phyloP scores from a whole-genome alignment of 1,140 invertebrate genomes.

The Ooceraea biroi region DNA sequence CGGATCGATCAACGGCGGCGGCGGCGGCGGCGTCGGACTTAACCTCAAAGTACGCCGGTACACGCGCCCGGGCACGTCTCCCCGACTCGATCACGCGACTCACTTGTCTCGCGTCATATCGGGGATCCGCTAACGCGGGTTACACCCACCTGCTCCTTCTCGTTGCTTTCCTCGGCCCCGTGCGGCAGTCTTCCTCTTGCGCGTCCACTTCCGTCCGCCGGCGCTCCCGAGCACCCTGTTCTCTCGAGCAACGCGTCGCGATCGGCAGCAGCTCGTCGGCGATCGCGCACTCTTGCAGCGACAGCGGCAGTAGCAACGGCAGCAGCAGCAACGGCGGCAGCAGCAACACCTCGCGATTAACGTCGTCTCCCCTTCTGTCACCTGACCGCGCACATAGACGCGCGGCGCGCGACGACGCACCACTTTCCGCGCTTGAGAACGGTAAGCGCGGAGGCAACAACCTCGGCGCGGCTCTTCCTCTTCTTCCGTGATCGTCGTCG shows the following conservation, averaged over 20 bases:
- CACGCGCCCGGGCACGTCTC: slow-evolving; percentile 47
- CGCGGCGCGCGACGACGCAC: slow-evolving; percentile 3
- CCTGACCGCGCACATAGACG: slow-evolving; percentile 72
- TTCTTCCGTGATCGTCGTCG: slow-evolving; percentile 50
- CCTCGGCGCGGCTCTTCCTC: slow-evolving; percentile 2
- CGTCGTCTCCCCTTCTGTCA: slow-evolving; percentile 64
- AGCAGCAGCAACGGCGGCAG: not conserved
- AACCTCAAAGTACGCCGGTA: slow-evolving; percentile 75
- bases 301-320: not conserved
- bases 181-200: not conserved
- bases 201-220: slow-evolving; percentile 3
- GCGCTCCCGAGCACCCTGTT: slow-evolving; percentile 16
- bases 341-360: not conserved
- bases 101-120: not conserved
- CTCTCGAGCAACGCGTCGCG: slow-evolving; percentile 4
- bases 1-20: slow-evolving; percentile 66
- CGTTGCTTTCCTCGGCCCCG: slow-evolving; percentile 9
- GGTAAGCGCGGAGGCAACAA: slow-evolving; percentile 40
- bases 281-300: not conserved
- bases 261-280: slow-evolving; percentile 11
- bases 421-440: slow-evolving; percentile 45
- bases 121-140: slow-evolving; percentile 14
- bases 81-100: not conserved
- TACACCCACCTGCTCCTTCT: slow-evolving; percentile 75
- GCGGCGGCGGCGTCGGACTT: slow-evolving; percentile 66